phyloP scores from a whole-genome alignment of 2,888 invertebrate genomes.

The Xanthorhoe designata region DNA sequence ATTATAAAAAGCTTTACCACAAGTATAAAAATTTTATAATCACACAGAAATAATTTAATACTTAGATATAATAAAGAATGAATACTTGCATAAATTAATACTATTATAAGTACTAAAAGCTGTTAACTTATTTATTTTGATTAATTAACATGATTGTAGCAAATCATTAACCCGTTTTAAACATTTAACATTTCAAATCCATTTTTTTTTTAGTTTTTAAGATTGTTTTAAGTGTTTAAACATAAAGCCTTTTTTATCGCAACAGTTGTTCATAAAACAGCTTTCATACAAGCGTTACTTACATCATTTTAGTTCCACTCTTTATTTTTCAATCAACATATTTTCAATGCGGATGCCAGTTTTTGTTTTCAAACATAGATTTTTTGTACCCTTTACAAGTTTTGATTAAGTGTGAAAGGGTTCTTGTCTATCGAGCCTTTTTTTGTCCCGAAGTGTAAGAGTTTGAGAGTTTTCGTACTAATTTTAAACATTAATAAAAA shows the following conservation, averaged over 20 bases:
- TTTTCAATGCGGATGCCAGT: slow-evolving; percentile 71
- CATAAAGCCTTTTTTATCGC: slow-evolving; percentile 4
- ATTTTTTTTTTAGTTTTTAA: neutral
- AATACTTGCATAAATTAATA: too few relatives aligned
- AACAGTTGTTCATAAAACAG: slow-evolving; percentile 23
- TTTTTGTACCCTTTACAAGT: slow-evolving; percentile 65
- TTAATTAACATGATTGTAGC: neutral
- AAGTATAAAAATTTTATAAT: too few relatives aligned
- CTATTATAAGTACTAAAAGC: too few relatives aligned
- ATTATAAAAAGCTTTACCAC: too few relatives aligned
- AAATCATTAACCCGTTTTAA: neutral
- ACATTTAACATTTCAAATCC: neutral
- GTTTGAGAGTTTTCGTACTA: slow-evolving; percentile 3
- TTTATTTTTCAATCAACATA: slow-evolving; percentile 84
- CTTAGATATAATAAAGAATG: too few relatives aligned
- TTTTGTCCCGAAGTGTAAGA: slow-evolving; percentile 11
- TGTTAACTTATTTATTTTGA: too few relatives aligned
- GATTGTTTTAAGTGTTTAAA: neutral
- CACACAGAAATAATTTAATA: too few relatives aligned
- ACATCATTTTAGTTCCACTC: slow-evolving; percentile 70
- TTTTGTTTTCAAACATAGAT: slow-evolving; percentile 55
- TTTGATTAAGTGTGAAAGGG: slow-evolving; percentile 82
- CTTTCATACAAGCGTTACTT: slow-evolving; percentile 51
- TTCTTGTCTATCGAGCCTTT: slow-evolving; percentile 31
- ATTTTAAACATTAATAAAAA: neutral